Base-by-base conservation (phyloP, 2,797 vertebrate species). In the Poeciliopsis turneri region DNA sequence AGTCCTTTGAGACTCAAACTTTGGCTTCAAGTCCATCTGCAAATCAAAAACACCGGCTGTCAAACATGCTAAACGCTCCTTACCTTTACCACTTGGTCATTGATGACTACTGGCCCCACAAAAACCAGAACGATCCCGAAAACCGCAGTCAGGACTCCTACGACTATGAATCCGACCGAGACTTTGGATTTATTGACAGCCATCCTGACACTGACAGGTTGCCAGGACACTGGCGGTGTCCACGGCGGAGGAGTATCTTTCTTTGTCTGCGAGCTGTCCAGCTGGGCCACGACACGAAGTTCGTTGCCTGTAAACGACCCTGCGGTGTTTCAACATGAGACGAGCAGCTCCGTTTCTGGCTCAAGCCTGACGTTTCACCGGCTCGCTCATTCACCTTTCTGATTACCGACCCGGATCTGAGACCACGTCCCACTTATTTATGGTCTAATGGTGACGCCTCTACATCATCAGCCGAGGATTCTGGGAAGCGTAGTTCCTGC, bases 31-130 rank as follows among this genome's bases (percentile, higher is more conserved):
- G 23, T 30, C 47, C 39, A 30, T 53, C 79, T 39, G 57, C 70
- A 57, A 8, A 5, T 7, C 1, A 4, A 71, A 71, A 59, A 49
- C n/a, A 76, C 15, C 16, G 30, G 33, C 71, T 36, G 43, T 2
- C 47, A 16, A 16, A 59, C 23, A 12, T 8, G 68, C 61, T 72
- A 57, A 9, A n/a, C 0, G 30, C 28, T 1, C 74, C 95, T 93
- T 87, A 96, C 96, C 95, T 96, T 96, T 3, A 91, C 88, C 23
- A 96, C 92, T 57, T 96, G 95, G 10, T 95, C 92, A 57, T 95
- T 88, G 83, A 96, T 93, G 61, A 96, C 83, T 13, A 94, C 13
- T 0, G 95, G 96, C 45, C 95, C 94, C 36, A 95, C 94, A 61
- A 96, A 93, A 0, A 90, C 70, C 0, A 96, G 68, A 2, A 94